These are phyloP conservation scores for Lasioglossum leucozonium DNA, from an alignment of 2,888 invertebrate species.

Conservation along the genomic window DNA sequence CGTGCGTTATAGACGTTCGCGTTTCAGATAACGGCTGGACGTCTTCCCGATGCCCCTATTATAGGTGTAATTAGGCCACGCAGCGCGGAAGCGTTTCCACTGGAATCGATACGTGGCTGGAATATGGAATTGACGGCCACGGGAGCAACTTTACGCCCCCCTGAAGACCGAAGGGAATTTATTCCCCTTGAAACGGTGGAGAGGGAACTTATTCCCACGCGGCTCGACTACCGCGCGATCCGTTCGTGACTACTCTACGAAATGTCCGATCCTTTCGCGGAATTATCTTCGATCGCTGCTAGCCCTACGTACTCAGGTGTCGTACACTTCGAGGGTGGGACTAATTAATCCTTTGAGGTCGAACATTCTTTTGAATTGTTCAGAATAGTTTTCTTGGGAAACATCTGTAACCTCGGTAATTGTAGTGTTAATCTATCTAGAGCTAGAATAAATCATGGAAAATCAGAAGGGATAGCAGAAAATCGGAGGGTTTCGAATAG, in stretches of 20 bases:
- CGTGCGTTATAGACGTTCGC: slow-evolving; percentile 30
- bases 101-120: slow-evolving; percentile 43
- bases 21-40: slow-evolving; percentile 47
- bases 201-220: background rate
- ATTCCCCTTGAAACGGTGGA: background rate
- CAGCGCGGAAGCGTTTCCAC: slow-evolving; percentile 12
- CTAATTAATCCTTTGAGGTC: too few relatives aligned
- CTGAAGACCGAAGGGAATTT: background rate
- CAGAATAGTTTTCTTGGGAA: too few relatives aligned
- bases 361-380: too few relatives aligned
- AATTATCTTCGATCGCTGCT: background rate
- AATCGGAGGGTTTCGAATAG: too few relatives aligned
- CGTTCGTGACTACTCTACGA: background rate
- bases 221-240: background rate
- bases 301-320: background rate
- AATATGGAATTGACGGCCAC: slow-evolving; percentile 32
- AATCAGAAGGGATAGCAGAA: too few relatives aligned
- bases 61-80: slow-evolving; percentile 55
- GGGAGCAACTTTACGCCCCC: background rate
- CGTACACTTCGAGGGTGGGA: background rate
- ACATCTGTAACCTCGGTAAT: too few relatives aligned
- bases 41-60: slow-evolving; percentile 51
- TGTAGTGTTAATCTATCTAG: too few relatives aligned
- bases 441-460: too few relatives aligned
- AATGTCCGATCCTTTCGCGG: background rate